These are phyloP conservation scores for Cercopithecus hamlyni DNA, from an alignment of 2,797 vertebrate species.

Conservation along the genomic window DNA sequence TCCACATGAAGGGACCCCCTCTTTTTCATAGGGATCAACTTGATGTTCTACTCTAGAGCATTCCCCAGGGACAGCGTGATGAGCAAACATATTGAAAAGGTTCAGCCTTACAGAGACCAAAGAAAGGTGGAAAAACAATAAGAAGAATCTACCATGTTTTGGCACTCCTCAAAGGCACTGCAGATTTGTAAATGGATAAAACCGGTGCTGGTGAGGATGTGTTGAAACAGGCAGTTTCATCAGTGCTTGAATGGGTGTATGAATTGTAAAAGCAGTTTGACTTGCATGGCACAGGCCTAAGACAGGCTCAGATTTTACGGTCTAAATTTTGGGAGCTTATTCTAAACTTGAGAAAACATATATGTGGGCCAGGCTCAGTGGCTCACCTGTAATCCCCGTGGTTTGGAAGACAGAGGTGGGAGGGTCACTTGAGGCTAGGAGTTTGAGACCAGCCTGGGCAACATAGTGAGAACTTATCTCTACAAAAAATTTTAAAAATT, in stretches of 20 bases:
- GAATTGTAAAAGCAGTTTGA: not conserved
- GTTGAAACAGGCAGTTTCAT: not conserved
- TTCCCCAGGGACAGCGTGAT: not conserved
- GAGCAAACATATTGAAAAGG: not conserved
- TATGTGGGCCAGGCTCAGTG: not conserved
- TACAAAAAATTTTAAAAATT: not conserved
- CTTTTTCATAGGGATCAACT: not conserved
- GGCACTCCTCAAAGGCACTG: not conserved
- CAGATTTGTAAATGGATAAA: constrained; percentile 4
- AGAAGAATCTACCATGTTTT: not conserved
- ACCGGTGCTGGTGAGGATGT: not conserved
- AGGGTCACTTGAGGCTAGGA: not conserved
- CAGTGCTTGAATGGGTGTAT: not conserved
- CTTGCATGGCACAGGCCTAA: not conserved
- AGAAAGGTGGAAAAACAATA: not conserved
- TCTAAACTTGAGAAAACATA: not conserved
- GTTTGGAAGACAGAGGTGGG: not conserved
- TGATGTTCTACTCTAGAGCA: not conserved
- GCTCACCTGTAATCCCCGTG: not conserved
- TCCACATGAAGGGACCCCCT: not conserved
- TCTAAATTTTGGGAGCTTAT: not conserved
- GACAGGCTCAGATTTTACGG: not conserved
- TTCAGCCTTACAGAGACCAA: not conserved
- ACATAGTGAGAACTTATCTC: not conserved
- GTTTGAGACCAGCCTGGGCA: not conserved